A percentile compares a stretch with the other conserved stretches of the same genome.
These are phyloP conservation scores for Condylura cristata DNA, from an alignment of 2,113 vertebrate species.

Conservation along the genomic window DNA sequence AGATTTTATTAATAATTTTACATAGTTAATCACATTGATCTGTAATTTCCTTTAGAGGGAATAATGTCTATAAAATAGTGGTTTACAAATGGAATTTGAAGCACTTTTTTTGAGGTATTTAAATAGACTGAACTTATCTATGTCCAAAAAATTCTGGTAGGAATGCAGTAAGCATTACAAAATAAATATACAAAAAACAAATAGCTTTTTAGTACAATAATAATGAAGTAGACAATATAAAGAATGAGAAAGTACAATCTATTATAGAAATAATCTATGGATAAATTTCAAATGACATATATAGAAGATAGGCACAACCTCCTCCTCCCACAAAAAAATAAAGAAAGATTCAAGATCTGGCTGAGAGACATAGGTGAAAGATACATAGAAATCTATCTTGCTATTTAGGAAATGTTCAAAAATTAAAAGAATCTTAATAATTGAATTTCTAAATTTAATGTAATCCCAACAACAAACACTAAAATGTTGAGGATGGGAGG, in stretches of 20 bases:
- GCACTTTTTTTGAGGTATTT: background rate
- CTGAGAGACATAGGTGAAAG: background rate
- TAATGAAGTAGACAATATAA: background rate
- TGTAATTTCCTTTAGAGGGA: background rate
- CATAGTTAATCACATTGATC: background rate
- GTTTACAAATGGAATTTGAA: background rate
- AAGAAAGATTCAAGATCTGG: background rate
- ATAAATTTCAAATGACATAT: background rate
- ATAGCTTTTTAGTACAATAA: background rate
- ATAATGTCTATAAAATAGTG: background rate
- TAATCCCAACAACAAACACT: background rate
- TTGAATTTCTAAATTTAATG: slow-evolving; percentile 34
- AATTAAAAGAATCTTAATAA: background rate
- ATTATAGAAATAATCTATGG: background rate
- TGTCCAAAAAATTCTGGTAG: background rate
- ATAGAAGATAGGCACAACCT: background rate
- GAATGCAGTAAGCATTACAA: background rate
- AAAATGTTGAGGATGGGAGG: background rate
- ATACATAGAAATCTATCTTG: background rate
- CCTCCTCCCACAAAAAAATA: background rate
- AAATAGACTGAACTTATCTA: background rate
- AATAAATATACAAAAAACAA: background rate
- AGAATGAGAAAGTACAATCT: background rate
- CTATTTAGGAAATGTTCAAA: background rate
- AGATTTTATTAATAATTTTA: background rate